Conservation (phyloP, 2,888 invertebrate species). For the Cepaea hortensis region DNA sequence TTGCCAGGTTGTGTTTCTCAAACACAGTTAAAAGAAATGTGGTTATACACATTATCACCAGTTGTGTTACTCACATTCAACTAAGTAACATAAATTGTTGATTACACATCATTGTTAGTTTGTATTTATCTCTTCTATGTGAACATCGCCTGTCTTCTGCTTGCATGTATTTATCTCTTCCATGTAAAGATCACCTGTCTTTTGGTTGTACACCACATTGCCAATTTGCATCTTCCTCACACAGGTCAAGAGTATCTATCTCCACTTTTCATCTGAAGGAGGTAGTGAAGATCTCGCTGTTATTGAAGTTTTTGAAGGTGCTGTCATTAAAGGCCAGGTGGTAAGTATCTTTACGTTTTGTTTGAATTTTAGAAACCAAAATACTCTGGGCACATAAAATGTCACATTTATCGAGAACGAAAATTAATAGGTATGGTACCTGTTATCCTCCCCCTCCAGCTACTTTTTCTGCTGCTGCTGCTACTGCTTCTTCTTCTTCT, state of each 20-base stretch:
- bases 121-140: no score
- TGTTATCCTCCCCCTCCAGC: not conserved
- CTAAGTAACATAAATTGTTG: no score
- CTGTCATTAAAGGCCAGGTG: constrained; percentile 87
- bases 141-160: no score
- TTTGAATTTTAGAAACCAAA: no score
- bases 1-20: no score
- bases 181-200: not conserved
- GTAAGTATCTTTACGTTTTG: not conserved
- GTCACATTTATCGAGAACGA: not conserved
- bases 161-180: no score
- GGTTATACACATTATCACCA: no score
- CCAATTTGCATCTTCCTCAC: not conserved
- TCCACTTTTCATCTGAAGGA: constrained; percentile 31
- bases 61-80: no score
- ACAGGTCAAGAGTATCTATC: constrained; percentile 43
- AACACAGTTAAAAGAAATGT: no score
- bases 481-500: no score
- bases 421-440: not conserved
- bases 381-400: not conserved
- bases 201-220: not conserved
- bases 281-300: constrained; percentile 68
- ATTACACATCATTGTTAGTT: no score
- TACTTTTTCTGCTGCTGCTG: no score
- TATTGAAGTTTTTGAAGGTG: constrained; percentile 89